Evolutionary conservation across 1,140 invertebrate species (phyloP), one percentile per base, ranked within the genome.

Genomic region (Eciton burchellii): DNA sequence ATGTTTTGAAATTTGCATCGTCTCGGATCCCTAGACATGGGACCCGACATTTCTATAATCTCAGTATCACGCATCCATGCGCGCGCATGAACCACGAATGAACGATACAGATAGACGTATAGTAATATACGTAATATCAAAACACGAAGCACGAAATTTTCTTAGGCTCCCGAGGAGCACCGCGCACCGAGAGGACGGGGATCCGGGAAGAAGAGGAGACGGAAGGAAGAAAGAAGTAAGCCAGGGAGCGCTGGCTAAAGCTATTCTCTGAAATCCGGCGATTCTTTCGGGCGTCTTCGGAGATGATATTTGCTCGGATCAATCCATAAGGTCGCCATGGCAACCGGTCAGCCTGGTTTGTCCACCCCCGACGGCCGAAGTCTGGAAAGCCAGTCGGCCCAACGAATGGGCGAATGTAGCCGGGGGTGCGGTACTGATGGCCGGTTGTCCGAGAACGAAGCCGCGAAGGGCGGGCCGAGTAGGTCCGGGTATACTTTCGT

Each of bases 261-360:
- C 89, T 85, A 88, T 90, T 84, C 88, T 89, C 89, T 89, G 88
- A 92, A 92, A 92, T 92, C 92, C 91, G 87, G 91, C 90, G 90
- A 93, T 92, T 93, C 92, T 93, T 93, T 93, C 89, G 89, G 90
- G 88, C 89, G 90, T 93, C 91, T 92, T 93, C 90, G 89, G 90
- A 92, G 92, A 93, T 93, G 92, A 93, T 93, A 93, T 93, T 93
- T 93, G 90, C 92, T 92, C 92, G 92, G 91, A 93, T 93, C 92
- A 93, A 93, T 93, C 92, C 92, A 93, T 93, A 93, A 92, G 91
- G 92, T 93, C 84, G 89, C 91, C 91, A 93, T 93, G 89, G 92
- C 86, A 91, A 93, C 92, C 91, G 91, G 92, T 91, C 91, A 92
- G 91, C 92, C 90, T 86, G 84, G 83, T 88, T 89, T 92, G 91